Evolutionary conservation across 2,888 invertebrate species (phyloP).

Genomic region (Polyommatus iphigenia): DNA sequence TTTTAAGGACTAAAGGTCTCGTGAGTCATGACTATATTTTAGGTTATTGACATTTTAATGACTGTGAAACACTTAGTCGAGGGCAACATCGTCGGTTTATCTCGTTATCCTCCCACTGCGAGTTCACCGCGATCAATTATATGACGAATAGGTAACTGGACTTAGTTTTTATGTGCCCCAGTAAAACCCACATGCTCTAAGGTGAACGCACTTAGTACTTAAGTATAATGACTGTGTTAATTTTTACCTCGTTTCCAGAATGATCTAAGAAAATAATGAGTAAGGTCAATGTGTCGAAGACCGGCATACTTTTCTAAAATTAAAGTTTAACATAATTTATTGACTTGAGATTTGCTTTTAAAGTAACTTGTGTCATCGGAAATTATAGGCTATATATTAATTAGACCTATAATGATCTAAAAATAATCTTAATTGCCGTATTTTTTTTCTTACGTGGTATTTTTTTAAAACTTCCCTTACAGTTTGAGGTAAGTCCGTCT

Average conservation of each 20-base stretch:
- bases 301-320: no score
- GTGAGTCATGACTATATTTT: background rate
- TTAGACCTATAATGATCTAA: no score
- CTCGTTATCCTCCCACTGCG: background rate
- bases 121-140: conserved; percentile 11
- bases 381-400: no score
- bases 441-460: no score
- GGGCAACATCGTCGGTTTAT: background rate
- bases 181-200: conserved; percentile 5
- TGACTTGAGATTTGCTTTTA: no score
- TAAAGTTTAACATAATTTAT: no score
- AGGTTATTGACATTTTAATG: background rate
- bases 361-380: no score
- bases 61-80: background rate
- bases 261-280: background rate
- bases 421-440: no score
- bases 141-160: conserved; percentile 27
- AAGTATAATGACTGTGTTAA: background rate
- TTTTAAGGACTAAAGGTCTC: background rate
- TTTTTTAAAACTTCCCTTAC: no score
- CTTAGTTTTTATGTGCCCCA: conserved; percentile 18
- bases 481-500: no score
- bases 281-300: no score
- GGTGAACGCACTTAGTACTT: background rate
- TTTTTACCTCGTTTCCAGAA: background rate